Evolutionary conservation across 37 sponge, comb jelly and placozoan genomes (phyloP).

Genomic region (Chondrilla cf. caribensis): DNA sequence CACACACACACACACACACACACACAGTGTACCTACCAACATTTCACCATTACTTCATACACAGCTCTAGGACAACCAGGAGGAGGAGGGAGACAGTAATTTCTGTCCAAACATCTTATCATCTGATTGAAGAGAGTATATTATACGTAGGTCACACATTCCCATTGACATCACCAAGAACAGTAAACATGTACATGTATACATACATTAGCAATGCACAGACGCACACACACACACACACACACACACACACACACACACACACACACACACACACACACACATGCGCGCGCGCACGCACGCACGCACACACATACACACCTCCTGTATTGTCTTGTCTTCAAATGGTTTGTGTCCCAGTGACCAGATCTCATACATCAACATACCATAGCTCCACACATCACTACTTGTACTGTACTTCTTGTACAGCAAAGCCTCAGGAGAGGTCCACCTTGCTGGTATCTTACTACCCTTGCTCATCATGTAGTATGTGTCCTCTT

Average conservation of each 20-base stretch:
- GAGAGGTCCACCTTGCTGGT: background rate
- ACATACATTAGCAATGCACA: background rate
- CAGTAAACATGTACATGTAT: background rate
- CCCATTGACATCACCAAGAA: no score
- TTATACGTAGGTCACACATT: no score
- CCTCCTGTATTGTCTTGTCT: background rate
- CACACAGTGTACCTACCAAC: background rate
- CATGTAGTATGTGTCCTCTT: background rate
- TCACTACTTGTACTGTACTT: conserved; percentile 15
- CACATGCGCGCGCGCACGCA: background rate
- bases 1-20: background rate
- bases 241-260: background rate
- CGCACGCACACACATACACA: background rate
- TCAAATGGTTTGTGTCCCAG: conserved; percentile 22
- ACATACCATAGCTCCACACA: conserved; percentile 13
- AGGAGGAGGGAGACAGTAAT: conserved; percentile 1
- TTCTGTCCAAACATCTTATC: background rate
- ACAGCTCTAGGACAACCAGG: conserved; percentile 4
- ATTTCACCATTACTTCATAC: conserved; percentile 10
- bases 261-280: background rate
- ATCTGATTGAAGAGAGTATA: no score
- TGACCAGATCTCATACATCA: conserved; percentile 23
- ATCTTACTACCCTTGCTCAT: background rate
- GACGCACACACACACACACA: background rate
- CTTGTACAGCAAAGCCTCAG: background rate